Conservation (phyloP, 2,888 invertebrate species). For the Leptarthrus brevirostris region DNA sequence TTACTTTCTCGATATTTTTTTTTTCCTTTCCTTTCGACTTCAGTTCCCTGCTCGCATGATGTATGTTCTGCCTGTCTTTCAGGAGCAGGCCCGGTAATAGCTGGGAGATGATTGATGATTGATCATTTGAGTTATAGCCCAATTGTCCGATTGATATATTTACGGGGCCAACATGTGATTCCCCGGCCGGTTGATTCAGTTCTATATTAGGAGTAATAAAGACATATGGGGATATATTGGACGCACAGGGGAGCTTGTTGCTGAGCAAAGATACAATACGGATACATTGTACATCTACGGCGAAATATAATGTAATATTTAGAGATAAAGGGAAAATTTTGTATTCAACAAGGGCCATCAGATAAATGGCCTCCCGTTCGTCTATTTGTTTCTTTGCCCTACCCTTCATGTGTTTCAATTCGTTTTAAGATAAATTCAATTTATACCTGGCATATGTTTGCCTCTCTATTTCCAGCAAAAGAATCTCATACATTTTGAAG, state of each 20-base stretch:
- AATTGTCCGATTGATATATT: slow-evolving; percentile 56
- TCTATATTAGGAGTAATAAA: slow-evolving; percentile 54
- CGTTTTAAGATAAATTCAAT: slow-evolving; percentile 29
- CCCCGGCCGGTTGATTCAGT: slow-evolving; percentile 39
- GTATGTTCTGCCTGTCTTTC: background rate
- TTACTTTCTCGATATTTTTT: slow-evolving; percentile 1
- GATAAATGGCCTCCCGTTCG: slow-evolving; percentile 42
- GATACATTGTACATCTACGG: background rate
- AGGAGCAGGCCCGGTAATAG: slow-evolving; percentile 36
- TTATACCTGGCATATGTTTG: slow-evolving; percentile 8
- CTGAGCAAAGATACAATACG: background rate
- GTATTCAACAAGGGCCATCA: slow-evolving; percentile 49
- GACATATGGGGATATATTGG: slow-evolving; percentile 53
- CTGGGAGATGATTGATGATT: slow-evolving; percentile 55
- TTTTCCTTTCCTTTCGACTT: background rate
- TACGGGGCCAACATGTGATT: slow-evolving; percentile 48
- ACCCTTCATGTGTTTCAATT: background rate
- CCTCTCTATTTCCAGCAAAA: background rate
- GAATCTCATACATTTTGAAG: background rate
- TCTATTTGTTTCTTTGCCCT: slow-evolving; percentile 21
- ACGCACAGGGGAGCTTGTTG: slow-evolving; percentile 11
- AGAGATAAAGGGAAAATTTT: slow-evolving; percentile 37
- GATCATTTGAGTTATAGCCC: slow-evolving; percentile 56
- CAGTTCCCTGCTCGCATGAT: background rate
- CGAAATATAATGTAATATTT: slow-evolving; percentile 1